phyloP scores from a whole-genome alignment of 2,113 vertebrate genomes.

The Vulpes lagopus region DNA sequence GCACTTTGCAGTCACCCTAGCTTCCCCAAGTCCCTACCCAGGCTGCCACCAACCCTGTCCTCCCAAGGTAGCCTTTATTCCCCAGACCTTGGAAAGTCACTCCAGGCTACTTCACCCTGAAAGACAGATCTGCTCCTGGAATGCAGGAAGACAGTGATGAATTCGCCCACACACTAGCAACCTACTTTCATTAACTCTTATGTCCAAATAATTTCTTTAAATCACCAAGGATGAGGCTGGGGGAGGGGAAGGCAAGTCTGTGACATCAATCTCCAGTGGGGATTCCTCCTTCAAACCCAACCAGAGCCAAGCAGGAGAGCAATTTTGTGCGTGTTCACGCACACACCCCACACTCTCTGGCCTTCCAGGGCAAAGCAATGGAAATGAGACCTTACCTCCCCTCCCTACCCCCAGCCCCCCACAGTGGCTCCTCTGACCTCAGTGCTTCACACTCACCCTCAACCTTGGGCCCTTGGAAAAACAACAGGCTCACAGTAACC shows the following conservation, averaged over 20 bases:
- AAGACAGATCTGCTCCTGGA: conserved; percentile 71
- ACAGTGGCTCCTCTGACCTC: neutral
- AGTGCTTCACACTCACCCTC: neutral
- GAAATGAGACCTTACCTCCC: neutral
- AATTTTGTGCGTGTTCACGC: neutral
- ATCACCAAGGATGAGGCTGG: conserved; percentile 60
- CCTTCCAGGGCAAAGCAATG: neutral
- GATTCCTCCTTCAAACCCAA: conserved; percentile 49
- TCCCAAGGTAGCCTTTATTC: conserved; percentile 4
- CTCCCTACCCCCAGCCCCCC: no score
- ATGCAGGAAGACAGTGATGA: conserved; percentile 75
- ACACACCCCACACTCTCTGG: neutral
- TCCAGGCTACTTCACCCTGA: conserved; percentile 57
- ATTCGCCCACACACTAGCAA: conserved; percentile 71
- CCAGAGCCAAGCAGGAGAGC: conserved; percentile 20
- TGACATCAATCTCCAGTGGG: conserved; percentile 53
- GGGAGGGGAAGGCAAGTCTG: conserved; percentile 50
- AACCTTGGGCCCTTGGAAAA: neutral
- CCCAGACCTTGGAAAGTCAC: conserved; percentile 58
- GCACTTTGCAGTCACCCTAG: neutral
- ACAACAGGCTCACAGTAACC: neutral
- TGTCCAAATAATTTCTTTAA: conserved; percentile 79
- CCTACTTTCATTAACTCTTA: conserved; percentile 79
- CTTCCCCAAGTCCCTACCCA: conserved; percentile 1
- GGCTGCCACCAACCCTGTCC: neutral